A percentile compares a stretch with the other conserved stretches of the same genome.
Conservation (phyloP, 2,113 vertebrate species). For the Turdus rufiventris region DNA sequence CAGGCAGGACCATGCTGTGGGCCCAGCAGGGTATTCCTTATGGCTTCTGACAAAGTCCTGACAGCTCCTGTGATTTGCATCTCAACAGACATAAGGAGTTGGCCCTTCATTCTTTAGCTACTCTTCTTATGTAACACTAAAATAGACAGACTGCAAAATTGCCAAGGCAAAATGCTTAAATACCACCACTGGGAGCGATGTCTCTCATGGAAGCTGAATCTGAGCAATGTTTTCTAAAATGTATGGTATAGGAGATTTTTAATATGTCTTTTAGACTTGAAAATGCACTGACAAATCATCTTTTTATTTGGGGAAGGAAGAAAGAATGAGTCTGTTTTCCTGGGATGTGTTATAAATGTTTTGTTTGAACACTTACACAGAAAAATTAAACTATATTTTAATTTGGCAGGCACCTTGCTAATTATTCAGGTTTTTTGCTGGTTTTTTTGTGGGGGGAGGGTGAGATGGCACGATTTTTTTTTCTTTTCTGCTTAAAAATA, state of each 20-base stretch:
- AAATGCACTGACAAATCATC: neutral
- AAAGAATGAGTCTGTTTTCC: neutral
- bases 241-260: neutral
- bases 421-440: neutral
- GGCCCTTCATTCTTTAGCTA: neutral
- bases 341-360: neutral
- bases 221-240: neutral
- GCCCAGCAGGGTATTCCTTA: neutral
- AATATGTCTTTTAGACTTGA: neutral
- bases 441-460: accelerated
- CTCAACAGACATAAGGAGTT: neutral
- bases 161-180: neutral
- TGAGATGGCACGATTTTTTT: neutral
- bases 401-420: neutral
- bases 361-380: neutral
- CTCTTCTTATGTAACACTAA: neutral
- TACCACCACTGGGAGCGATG: neutral
- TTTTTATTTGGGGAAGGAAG: neutral
- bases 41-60: neutral
- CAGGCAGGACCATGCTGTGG: neutral
- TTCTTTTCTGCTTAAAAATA: neutral
- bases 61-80: neutral
- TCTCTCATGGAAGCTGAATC: neutral
- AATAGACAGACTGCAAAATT: neutral
- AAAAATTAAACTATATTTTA: neutral